Base-by-base conservation (phyloP, 2,888 invertebrate species). In the Blastobasis lacticolella region DNA sequence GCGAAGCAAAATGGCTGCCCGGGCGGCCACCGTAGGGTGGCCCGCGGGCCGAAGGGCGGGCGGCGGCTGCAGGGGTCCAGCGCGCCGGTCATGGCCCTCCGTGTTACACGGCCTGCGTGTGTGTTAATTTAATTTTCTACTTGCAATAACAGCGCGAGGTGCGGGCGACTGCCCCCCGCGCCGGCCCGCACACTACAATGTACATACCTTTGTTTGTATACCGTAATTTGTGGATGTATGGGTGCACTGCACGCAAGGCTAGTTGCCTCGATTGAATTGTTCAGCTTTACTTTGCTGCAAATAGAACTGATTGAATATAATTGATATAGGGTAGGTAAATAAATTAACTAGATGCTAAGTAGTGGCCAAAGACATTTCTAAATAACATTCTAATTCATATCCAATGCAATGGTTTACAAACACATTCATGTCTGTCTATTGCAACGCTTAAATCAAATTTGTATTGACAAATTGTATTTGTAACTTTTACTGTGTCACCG, bases 121-220 rank as follows among this genome's bases (percentile, higher is more conserved):
- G 81, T 83, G 82, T 83, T 87, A 87, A 87, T 87, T 87, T 84
- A 87, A 87, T 87, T 87, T 86, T 85, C 84, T 78, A 80, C 79
- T 83, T 68, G 81, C 73, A 76, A 73, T 86, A 83, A 86, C 42
- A 42, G 46, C 46, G 8, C n/a, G 42, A 56, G 54, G 49, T 53
- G 23, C 42, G n/a, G 48, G 9, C n/a, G 37, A 48, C 10, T 9
- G 46, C 23, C 23, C 23, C 23, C 23, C 23, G 23, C 23, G 23
- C 23, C 23, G 23, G 23, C 23, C 23, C 62, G 64, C 67, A 73
- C 71, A 69, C 70, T 77, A 75, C 78, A 75, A 68, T 77, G 74
- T 77, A 75, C 75, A 71, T 9, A 66, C 64, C 66, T 62, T 80
- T 23, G 73, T 79, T 81, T 76, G 75, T 77, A 75, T 66, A 71